A percentile compares a stretch with the other conserved stretches of the same genome.
Conservation (phyloP, 1,140 invertebrate genomes). For the Lepidurus apus region DNA sequence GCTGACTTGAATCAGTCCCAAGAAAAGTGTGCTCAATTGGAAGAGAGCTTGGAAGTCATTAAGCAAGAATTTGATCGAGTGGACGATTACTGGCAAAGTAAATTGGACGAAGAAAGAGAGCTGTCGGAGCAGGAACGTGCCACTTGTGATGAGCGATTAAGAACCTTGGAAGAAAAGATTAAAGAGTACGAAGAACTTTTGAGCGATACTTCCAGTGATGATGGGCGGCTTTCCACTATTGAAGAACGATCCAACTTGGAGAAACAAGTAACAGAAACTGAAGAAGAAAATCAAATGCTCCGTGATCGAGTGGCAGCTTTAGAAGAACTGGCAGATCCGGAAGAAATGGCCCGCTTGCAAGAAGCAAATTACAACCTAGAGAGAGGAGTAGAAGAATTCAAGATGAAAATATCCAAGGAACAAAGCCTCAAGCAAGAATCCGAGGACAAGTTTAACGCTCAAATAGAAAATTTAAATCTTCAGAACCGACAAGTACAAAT, state of each 20-base stretch:
- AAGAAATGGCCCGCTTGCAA: conserved; percentile 11
- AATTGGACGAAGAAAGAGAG: conserved; percentile 69
- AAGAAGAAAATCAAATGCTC: conserved; percentile 30
- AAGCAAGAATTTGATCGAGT: conserved; percentile 70
- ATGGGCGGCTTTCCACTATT: conserved; percentile 61
- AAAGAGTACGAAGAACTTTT: conserved; percentile 74
- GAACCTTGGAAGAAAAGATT: conserved; percentile 65
- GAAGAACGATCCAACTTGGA: conserved; percentile 67
- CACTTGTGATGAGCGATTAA: conserved; percentile 68
- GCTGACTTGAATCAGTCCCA: conserved; percentile 50
- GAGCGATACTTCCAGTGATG: conserved; percentile 43
- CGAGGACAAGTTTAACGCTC: neutral
- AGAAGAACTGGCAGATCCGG: conserved; percentile 25
- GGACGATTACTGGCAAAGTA: conserved; percentile 75
- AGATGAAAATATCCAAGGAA: conserved; percentile 1
- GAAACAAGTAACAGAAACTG: conserved; percentile 49
- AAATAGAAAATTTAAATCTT: neutral
- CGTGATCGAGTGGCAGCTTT: conserved; percentile 22
- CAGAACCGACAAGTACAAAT: neutral
- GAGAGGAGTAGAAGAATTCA: neutral
- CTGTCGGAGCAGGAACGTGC: conserved; percentile 68
- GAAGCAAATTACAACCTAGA: neutral
- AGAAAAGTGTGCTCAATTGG: conserved; percentile 58
- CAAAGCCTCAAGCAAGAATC: neutral
- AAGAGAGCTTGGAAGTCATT: conserved; percentile 64